Conservation (phyloP, 2,888 invertebrate species). For the Herminia tarsipennalis region DNA sequence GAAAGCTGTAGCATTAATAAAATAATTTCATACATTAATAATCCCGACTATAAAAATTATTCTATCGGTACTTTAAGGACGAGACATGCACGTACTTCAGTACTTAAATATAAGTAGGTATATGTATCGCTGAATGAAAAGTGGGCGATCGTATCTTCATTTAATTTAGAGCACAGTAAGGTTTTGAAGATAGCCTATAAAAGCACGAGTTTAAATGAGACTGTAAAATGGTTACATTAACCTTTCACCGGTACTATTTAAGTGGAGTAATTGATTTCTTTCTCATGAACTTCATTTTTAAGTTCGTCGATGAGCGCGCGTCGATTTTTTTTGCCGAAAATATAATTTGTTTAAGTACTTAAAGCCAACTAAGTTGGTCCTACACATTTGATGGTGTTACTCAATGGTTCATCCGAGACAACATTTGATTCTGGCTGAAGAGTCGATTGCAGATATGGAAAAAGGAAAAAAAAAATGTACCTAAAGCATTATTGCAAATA, state of each 20-base stretch:
- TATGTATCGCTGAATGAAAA: slow-evolving; percentile 39
- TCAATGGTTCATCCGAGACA: neutral
- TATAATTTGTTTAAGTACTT: slow-evolving; percentile 14
- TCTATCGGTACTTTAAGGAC: neutral
- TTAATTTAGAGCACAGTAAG: slow-evolving; percentile 72
- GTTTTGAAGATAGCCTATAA: slow-evolving; percentile 62
- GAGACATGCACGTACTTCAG: neutral
- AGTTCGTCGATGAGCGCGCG: slow-evolving; percentile 19
- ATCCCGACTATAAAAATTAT: neutral
- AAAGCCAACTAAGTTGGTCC: neutral
- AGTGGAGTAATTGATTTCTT: slow-evolving; percentile 68
- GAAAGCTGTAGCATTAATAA: neutral
- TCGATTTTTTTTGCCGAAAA: slow-evolving; percentile 17
- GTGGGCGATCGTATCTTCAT: slow-evolving; percentile 55
- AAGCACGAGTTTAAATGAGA: slow-evolving; percentile 62
- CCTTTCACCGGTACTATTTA: slow-evolving; percentile 70
- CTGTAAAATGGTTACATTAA: slow-evolving; percentile 75
- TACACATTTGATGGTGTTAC: neutral
- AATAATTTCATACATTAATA: slow-evolving; percentile 1
- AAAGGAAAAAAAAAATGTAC: no score
- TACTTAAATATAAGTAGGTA: slow-evolving; percentile 21
- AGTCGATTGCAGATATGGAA: no score
- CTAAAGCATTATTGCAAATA: no score
- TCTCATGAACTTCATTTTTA: slow-evolving; percentile 53
- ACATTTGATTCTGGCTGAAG: no score